Evolutionary conservation across 1,140 invertebrate genomes (phyloP).

Genomic region (Listronotus bonariensis): DNA sequence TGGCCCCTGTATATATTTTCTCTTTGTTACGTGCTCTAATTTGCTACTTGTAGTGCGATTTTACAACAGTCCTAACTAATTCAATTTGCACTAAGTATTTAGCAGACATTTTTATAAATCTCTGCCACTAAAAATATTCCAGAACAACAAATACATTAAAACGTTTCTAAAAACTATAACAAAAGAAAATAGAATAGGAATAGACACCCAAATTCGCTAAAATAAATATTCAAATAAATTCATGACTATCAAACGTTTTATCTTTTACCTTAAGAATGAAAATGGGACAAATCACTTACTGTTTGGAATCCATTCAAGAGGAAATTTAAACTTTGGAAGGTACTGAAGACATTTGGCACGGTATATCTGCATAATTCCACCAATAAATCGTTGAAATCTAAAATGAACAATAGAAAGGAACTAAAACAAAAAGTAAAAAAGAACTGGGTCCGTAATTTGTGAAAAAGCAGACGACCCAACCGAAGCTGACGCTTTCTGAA

Average conservation of each 20-base stretch:
- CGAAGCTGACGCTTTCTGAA: background rate
- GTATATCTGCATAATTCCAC: slow-evolving; percentile 26
- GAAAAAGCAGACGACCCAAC: slow-evolving; percentile 12
- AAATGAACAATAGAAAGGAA: slow-evolving; percentile 20
- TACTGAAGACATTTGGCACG: slow-evolving; percentile 25
- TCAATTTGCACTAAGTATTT: too few relatives aligned
- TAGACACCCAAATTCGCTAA: too few relatives aligned
- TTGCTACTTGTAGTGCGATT: too few relatives aligned
- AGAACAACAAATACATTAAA: too few relatives aligned
- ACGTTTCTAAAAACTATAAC: too few relatives aligned
- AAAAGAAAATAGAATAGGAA: too few relatives aligned
- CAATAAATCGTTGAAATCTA: slow-evolving; percentile 17
- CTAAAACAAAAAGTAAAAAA: slow-evolving; percentile 6
- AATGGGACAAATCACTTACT: slow-evolving; percentile 16
- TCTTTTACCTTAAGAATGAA: slow-evolving; percentile 6
- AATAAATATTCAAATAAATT: too few relatives aligned
- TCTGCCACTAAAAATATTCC: too few relatives aligned
- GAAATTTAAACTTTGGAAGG: slow-evolving; percentile 23
- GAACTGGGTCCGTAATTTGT: slow-evolving; percentile 12
- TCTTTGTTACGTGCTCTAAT: too few relatives aligned
- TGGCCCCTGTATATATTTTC: too few relatives aligned
- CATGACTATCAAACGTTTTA: slow-evolving; percentile 8
- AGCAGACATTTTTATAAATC: too few relatives aligned
- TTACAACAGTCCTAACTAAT: too few relatives aligned
- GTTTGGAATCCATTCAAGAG: slow-evolving; percentile 19